Conservation (phyloP, 1,140 invertebrate genomes). For the Harlomillsia oculata region DNA sequence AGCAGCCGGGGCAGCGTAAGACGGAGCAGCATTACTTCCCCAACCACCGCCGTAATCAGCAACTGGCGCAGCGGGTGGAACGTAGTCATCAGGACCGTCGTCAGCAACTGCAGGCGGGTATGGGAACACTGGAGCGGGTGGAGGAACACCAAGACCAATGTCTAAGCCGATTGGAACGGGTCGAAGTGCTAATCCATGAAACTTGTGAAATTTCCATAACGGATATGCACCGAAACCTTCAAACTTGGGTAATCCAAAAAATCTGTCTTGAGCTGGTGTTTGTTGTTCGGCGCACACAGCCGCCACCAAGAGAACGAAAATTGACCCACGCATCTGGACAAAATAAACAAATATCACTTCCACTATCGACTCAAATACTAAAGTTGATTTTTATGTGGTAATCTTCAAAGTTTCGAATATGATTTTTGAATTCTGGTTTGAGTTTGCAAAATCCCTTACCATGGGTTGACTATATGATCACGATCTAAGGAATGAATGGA, state of each 20-base stretch:
- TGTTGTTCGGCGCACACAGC: neutral
- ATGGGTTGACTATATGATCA: too few relatives aligned
- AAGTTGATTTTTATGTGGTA: too few relatives aligned
- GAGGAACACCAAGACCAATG: conserved; percentile 24
- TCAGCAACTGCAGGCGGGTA: neutral
- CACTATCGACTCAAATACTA: too few relatives aligned
- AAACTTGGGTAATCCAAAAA: neutral
- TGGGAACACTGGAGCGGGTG: conserved; percentile 15
- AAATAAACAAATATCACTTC: neutral
- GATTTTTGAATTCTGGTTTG: too few relatives aligned
- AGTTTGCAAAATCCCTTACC: too few relatives aligned
- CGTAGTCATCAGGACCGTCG: neutral
- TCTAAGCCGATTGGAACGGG: conserved; percentile 33
- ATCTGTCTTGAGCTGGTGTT: conserved; percentile 7
- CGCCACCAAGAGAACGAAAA: neutral
- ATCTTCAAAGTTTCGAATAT: too few relatives aligned
- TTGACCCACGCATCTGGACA: conserved; percentile 3
- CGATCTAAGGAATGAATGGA: too few relatives aligned
- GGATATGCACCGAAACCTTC: conserved; percentile 33
- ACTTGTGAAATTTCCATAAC: conserved; percentile 36
- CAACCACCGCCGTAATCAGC: neutral
- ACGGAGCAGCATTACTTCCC: neutral
- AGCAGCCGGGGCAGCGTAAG: neutral
- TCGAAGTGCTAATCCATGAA: conserved; percentile 27
- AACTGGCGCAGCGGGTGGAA: neutral